phyloP scores from a whole-genome alignment of 1,140 invertebrate species.

The Nymphalis io region DNA sequence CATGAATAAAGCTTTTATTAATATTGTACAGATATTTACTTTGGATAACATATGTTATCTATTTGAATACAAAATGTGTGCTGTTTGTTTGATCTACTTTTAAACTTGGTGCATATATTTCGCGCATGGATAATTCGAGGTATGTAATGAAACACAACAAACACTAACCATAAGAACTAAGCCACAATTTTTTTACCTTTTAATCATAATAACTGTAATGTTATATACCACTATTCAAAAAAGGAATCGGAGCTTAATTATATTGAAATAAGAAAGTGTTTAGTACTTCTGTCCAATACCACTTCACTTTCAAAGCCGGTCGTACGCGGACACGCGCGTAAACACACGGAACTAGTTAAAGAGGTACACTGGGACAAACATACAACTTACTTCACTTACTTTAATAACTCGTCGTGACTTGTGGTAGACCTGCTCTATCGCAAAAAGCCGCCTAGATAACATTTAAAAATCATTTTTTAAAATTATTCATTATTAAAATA shows the following conservation, averaged over 20 bases:
- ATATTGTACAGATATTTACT: neutral
- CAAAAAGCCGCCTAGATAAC: neutral
- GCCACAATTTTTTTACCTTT: too few species aligned
- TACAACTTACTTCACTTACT: neutral
- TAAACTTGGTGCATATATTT: too few species aligned
- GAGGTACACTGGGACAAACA: slow-evolving; percentile 36
- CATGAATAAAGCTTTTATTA: slow-evolving; percentile 23
- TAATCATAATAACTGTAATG: too few species aligned
- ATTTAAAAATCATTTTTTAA: neutral
- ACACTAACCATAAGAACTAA: too few species aligned
- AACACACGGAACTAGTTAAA: slow-evolving; percentile 42
- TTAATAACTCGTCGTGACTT: neutral
- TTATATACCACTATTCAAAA: too few species aligned
- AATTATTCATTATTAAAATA: neutral
- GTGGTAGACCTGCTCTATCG: neutral
- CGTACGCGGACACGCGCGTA: slow-evolving; percentile 43
- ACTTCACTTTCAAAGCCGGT: slow-evolving; percentile 72
- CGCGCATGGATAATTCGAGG: too few species aligned
- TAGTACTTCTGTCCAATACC: slow-evolving; percentile 43
- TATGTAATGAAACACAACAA: too few species aligned
- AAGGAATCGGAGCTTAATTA: too few species aligned
- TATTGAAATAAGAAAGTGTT: slow-evolving; percentile 40
- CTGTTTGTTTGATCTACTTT: too few species aligned
- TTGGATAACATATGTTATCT: neutral
- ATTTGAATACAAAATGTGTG: too few species aligned